Conservation (phyloP, 1,140 invertebrate genomes). For the Nymphalis io region DNA sequence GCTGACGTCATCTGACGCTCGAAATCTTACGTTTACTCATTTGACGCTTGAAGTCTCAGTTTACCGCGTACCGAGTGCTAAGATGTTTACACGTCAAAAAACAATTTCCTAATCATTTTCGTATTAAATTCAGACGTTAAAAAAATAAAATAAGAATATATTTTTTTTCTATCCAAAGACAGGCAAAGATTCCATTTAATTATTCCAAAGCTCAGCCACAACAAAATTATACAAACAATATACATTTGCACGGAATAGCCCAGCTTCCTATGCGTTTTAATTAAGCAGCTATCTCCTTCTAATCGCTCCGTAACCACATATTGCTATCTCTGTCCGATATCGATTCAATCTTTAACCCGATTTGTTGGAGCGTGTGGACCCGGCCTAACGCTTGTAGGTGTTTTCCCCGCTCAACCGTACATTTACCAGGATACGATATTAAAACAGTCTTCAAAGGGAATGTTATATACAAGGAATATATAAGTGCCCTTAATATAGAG, state of each 20-base stretch:
- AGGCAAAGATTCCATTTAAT: neutral
- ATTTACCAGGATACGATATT: conserved; percentile 2
- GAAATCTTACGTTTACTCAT: too few species aligned
- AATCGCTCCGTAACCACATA: conserved; percentile 1
- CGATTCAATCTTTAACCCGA: conserved; percentile 42
- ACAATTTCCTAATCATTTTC: too few species aligned
- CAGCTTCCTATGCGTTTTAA: conserved; percentile 31
- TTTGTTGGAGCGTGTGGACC: conserved; percentile 38
- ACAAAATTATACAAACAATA: conserved; percentile 12
- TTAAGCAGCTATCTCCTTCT: conserved; percentile 30
- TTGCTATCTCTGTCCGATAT: conserved; percentile 32
- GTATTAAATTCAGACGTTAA: too few species aligned
- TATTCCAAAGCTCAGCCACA: neutral
- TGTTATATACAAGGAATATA: neutral
- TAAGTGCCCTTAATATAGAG: neutral
- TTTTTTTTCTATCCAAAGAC: neutral
- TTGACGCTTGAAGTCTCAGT: too few species aligned
- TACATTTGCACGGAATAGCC: conserved; percentile 17
- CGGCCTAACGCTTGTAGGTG: conserved; percentile 34
- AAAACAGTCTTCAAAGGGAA: neutral
- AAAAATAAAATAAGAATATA: neutral
- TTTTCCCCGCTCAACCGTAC: conserved; percentile 15
- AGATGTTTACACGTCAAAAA: too few species aligned
- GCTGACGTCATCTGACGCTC: too few species aligned
- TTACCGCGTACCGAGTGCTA: too few species aligned